Evolutionary conservation across 2,113 vertebrate genomes (phyloP).

Genomic region (Apodemus speciosus): DNA sequence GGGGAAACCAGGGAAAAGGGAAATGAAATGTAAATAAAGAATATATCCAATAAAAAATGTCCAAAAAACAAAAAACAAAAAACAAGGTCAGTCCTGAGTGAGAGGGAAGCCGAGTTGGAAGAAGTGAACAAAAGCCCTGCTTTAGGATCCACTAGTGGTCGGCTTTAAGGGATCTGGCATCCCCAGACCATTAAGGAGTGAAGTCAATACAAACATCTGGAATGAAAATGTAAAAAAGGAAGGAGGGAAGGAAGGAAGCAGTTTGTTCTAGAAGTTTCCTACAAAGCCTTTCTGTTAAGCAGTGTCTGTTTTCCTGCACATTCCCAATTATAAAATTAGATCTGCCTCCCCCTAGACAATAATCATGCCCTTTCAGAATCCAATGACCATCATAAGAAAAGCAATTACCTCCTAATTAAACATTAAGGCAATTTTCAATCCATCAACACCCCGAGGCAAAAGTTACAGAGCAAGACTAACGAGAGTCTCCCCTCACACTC

Average conservation of each 20-base stretch:
- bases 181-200: background rate
- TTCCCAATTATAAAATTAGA: constrained; percentile 52
- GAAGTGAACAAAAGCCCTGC: background rate
- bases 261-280: constrained; percentile 30
- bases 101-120: background rate
- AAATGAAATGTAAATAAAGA: no score
- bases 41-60: no score
- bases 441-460: constrained; percentile 29
- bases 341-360: constrained; percentile 12
- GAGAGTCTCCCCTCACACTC: background rate
- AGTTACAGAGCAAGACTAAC: constrained; percentile 41
- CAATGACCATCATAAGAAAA: constrained; percentile 63
- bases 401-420: constrained; percentile 65
- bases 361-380: constrained; percentile 52
- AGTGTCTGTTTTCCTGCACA: constrained; percentile 46
- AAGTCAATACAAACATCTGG: background rate
- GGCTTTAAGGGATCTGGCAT: constrained; percentile 4
- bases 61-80: no score
- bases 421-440: constrained; percentile 55
- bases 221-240: constrained; percentile 1
- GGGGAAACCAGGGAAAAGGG: no score
- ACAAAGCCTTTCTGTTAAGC: constrained; percentile 32
- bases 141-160: background rate
- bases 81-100: background rate
- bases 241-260: background rate